phyloP scores from a whole-genome alignment of 2,797 vertebrate genomes.

The Muscicapa striata region DNA sequence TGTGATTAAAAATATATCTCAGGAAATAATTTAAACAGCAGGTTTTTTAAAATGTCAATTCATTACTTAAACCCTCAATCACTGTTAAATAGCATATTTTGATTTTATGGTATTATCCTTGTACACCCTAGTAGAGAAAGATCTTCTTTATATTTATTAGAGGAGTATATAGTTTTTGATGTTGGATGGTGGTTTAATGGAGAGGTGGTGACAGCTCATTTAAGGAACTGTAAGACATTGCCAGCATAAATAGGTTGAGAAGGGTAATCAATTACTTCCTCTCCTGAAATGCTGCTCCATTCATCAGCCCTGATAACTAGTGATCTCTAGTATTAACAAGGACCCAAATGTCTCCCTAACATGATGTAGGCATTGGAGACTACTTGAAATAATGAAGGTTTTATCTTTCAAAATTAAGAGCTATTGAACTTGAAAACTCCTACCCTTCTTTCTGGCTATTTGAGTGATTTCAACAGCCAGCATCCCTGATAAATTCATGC shows the following conservation, averaged over 20 bases:
- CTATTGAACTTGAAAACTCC: neutral
- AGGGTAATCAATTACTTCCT: slow-evolving; percentile 26
- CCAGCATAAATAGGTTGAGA: neutral
- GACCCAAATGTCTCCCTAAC: neutral
- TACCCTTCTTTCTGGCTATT: neutral
- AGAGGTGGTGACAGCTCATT: slow-evolving; percentile 31
- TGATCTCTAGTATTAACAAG: neutral
- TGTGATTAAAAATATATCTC: slow-evolving; percentile 21
- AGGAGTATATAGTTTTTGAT: slow-evolving; percentile 10
- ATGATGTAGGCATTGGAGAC: neutral
- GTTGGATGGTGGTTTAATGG: slow-evolving; percentile 36
- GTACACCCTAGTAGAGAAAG: neutral
- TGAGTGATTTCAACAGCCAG: neutral
- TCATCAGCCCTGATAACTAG: neutral
- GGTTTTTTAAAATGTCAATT: neutral
- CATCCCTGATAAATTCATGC: neutral
- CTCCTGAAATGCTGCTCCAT: slow-evolving; percentile 15
- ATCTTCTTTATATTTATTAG: neutral
- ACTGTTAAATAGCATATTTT: neutral
- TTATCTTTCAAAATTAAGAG: neutral
- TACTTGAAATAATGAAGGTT: neutral
- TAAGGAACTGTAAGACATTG: neutral
- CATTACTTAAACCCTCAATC: slow-evolving; percentile 17
- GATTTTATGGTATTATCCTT: slow-evolving; percentile 14
- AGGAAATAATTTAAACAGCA: slow-evolving; percentile 21